phyloP scores from a whole-genome alignment of 2,797 vertebrate genomes.

The Micrastur ruficollis region DNA sequence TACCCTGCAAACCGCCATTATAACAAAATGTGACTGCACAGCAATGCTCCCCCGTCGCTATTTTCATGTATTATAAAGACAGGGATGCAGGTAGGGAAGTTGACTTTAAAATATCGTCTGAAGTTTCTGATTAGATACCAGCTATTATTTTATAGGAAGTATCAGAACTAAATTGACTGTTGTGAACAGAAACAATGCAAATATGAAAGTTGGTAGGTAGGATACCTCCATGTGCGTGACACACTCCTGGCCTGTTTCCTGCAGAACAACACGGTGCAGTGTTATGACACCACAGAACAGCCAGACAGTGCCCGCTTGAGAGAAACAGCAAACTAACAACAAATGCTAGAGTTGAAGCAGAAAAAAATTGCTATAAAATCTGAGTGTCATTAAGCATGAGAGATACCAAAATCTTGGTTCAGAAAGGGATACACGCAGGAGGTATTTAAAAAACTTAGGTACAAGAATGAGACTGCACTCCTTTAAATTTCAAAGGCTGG shows the following conservation, averaged over 20 bases:
- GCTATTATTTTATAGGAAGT: background rate
- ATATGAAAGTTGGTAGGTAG: background rate
- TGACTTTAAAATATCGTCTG: background rate
- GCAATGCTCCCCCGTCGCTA: background rate
- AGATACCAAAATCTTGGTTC: background rate
- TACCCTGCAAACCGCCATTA: background rate
- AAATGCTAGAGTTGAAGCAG: background rate
- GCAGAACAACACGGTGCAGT: background rate
- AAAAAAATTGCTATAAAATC: background rate
- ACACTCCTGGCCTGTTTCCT: background rate
- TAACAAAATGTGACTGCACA: background rate
- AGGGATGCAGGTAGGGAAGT: background rate
- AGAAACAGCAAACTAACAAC: background rate
- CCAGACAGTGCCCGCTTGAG: background rate
- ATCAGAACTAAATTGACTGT: background rate
- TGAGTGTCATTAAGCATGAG: background rate
- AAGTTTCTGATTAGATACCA: background rate
- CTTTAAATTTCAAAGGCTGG: background rate
- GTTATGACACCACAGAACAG: background rate
- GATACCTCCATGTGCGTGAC: background rate
- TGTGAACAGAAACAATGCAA: background rate
- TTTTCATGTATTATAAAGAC: background rate
- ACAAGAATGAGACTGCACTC: background rate
- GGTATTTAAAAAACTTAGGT: background rate
- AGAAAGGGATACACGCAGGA: background rate